phyloP scores from a whole-genome alignment of 1,140 invertebrate genomes.

The Polypedilum pembai region DNA sequence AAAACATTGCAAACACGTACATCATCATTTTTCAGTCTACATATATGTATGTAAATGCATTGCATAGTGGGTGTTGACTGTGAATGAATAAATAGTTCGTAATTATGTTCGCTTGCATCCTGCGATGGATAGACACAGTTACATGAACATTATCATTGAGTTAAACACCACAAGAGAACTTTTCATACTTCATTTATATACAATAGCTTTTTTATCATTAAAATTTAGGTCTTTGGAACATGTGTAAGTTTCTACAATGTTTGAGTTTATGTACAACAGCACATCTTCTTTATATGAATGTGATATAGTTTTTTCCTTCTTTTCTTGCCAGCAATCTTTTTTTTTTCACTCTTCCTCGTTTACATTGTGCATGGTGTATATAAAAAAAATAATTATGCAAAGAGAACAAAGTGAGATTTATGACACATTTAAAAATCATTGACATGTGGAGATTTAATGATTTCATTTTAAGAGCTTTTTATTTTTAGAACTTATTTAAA shows the following conservation, averaged over 20 bases:
- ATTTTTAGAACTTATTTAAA: too few relatives aligned
- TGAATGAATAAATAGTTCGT: background rate
- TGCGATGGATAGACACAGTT: background rate
- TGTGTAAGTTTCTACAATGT: background rate
- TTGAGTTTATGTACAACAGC: background rate
- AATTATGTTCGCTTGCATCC: background rate
- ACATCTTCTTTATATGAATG: background rate
- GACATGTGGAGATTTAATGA: slow-evolving; percentile 4
- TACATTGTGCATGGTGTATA: background rate
- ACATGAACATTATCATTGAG: background rate
- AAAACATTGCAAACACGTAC: background rate
- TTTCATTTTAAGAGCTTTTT: background rate
- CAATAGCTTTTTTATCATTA: slow-evolving; percentile 5
- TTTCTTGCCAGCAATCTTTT: background rate
- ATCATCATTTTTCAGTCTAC: background rate
- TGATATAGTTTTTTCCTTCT: background rate
- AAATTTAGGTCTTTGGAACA: slow-evolving; percentile 1
- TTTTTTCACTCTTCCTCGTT: background rate
- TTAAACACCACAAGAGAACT: background rate
- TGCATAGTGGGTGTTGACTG: background rate
- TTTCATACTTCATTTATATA: background rate
- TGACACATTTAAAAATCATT: slow-evolving; percentile 14
- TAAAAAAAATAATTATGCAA: background rate
- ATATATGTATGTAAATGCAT: background rate
- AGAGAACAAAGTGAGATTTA: slow-evolving; percentile 1